Conservation (phyloP, 2,113 vertebrate species). For the Helogale parvula region DNA sequence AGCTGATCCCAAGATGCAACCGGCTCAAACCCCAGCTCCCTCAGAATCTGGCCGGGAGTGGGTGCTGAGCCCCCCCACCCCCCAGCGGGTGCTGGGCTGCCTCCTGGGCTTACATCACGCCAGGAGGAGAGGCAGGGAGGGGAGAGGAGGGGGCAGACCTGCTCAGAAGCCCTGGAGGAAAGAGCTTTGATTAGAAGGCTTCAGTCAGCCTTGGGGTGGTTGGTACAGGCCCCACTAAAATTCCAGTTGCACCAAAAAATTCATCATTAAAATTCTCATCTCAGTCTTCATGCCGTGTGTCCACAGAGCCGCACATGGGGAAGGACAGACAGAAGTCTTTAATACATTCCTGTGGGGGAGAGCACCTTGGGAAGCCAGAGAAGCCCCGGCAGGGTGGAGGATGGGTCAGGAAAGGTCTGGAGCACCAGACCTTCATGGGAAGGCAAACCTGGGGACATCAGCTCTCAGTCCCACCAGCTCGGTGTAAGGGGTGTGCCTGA, state of each 20-base stretch:
- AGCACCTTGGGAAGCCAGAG: neutral
- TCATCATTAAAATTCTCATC: neutral
- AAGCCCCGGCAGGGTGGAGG: neutral
- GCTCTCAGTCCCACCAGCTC: neutral
- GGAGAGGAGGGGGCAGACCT: neutral
- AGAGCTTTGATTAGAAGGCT: neutral
- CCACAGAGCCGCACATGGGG: neutral
- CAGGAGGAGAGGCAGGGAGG: neutral
- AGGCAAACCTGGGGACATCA: neutral
- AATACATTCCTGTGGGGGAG: neutral
- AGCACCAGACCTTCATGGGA: neutral
- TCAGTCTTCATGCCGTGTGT: neutral
- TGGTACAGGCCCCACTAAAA: neutral
- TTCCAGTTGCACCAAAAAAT: neutral
- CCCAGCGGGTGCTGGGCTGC: neutral
- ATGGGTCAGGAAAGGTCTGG: neutral
- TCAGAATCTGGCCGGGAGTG: rapidly evolving
- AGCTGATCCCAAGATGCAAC: neutral
- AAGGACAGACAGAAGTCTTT: neutral
- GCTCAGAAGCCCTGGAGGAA: neutral
- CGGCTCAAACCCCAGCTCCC: neutral
- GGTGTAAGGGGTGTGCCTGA: neutral
- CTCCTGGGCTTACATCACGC: neutral
- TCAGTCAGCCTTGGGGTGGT: neutral
- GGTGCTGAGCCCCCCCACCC: neutral